These are phyloP conservation scores for Neodontobutis hainanensis DNA, from an alignment of 2,113 vertebrate genomes.

Conservation along the genomic window DNA sequence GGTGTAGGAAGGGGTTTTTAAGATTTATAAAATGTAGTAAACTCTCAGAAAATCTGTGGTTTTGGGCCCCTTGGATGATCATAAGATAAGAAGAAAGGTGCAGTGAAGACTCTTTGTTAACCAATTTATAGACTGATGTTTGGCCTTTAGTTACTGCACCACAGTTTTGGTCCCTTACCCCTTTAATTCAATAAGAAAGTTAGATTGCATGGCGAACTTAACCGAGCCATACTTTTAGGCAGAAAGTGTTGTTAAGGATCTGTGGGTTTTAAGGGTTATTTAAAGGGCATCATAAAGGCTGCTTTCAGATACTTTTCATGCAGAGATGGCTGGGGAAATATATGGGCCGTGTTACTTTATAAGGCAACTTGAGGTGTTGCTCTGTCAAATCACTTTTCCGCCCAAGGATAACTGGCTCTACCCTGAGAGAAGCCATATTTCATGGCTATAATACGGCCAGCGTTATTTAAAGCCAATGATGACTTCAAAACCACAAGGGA, in stretches of 20 bases:
- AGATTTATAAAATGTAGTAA: no score
- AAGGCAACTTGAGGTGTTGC: conserved; percentile 68
- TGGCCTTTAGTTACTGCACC: no score
- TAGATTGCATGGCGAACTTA: no score
- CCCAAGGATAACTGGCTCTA: conserved; percentile 75
- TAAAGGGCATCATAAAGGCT: conserved; percentile 21
- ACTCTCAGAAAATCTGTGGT: no score
- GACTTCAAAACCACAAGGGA: conserved; percentile 71
- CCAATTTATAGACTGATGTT: no score
- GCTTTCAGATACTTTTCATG: conserved; percentile 7
- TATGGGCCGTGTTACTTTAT: conserved; percentile 46
- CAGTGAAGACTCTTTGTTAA: no score
- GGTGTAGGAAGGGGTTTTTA: no score
- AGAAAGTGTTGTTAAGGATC: neutral
- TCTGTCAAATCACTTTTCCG: conserved; percentile 72
- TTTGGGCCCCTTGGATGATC: no score
- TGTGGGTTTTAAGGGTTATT: conserved; percentile 23
- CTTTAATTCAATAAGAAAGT: no score
- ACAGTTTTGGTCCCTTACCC: no score
- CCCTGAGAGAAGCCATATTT: conserved; percentile 72
- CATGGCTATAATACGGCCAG: conserved; percentile 67
- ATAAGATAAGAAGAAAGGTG: no score
- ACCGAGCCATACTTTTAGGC: neutral
- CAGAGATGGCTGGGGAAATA: conserved; percentile 50
- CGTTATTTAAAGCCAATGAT: conserved; percentile 77